A percentile compares a stretch with the other conserved stretches of the same genome.
Evolutionary conservation across 2,797 vertebrate species (phyloP).

Genomic region (Australoheros facetus): DNA sequence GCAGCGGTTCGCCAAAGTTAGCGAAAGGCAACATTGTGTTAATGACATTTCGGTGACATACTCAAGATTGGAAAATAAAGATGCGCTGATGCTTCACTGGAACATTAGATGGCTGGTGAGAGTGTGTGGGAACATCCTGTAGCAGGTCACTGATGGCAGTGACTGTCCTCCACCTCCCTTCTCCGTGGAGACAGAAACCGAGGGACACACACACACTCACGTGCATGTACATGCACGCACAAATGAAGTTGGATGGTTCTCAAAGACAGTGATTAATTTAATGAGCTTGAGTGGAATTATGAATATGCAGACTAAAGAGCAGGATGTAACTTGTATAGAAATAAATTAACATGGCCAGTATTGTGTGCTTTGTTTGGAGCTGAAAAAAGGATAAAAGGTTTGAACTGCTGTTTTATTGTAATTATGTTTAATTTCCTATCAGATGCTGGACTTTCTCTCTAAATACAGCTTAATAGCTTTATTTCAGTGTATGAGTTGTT

Average conservation of each 20-base stretch:
- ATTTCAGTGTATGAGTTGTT: not conserved
- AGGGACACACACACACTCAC: not conserved
- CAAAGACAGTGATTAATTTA: not conserved
- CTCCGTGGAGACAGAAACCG: slow-evolving; percentile 23
- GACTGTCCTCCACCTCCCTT: slow-evolving; percentile 14
- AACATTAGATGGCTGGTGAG: slow-evolving; percentile 25
- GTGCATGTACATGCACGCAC: not conserved
- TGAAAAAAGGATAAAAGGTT: not conserved
- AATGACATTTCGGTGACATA: not conserved
- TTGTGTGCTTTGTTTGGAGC: not conserved
- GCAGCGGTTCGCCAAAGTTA: not conserved
- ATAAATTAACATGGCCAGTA: not conserved
- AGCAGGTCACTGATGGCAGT: slow-evolving; percentile 39
- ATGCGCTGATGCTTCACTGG: slow-evolving; percentile 18
- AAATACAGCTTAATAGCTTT: not conserved
- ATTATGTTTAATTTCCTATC: not conserved
- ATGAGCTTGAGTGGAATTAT: not conserved
- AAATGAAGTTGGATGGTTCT: not conserved
- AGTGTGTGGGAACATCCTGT: slow-evolving; percentile 59
- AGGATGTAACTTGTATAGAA: not conserved
- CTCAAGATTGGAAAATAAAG: not conserved
- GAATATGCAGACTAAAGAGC: not conserved
- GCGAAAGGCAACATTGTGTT: not conserved
- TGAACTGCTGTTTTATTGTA: too few relatives aligned
- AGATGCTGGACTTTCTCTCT: not conserved